Evolutionary conservation across 2,797 vertebrate genomes (phyloP).

Genomic region (Tragopan temminckii): DNA sequence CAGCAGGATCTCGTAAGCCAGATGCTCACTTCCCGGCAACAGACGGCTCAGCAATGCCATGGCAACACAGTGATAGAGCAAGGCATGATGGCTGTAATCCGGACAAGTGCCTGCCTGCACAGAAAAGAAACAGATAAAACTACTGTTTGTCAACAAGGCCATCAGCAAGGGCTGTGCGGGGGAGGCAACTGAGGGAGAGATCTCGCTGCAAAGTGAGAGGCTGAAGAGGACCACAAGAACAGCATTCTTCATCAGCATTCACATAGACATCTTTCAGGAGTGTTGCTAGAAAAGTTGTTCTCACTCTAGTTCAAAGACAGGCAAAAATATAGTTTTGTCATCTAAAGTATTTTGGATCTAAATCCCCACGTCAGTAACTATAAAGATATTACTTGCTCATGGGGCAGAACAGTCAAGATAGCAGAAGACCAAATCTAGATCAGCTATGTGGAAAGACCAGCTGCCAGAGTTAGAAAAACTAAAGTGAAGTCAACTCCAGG

Average conservation of each 20-base stretch:
- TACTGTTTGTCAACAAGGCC: background rate
- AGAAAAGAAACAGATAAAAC: conserved; percentile 46
- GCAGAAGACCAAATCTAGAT: background rate
- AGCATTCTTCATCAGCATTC: background rate
- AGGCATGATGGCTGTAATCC: conserved; percentile 81
- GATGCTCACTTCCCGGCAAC: conserved; percentile 92
- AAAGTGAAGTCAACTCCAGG: background rate
- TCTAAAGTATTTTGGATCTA: background rate
- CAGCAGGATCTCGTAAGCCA: conserved; percentile 89
- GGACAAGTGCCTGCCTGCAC: conserved; percentile 83
- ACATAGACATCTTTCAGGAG: background rate
- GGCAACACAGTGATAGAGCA: conserved; percentile 89
- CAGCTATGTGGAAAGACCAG: background rate
- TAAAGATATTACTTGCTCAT: background rate
- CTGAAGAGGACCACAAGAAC: background rate
- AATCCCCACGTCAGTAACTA: background rate
- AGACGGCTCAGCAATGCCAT: conserved; percentile 90
- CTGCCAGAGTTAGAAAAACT: background rate
- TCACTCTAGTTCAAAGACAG: background rate
- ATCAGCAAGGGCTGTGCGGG: background rate
- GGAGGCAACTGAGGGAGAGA: background rate
- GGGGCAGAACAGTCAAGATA: background rate
- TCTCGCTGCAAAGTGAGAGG: background rate
- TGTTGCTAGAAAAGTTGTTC: background rate
- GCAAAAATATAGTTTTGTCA: background rate